Evolutionary conservation across 2,113 vertebrate genomes (phyloP).

Genomic region (Paraplagusia blochii): DNA sequence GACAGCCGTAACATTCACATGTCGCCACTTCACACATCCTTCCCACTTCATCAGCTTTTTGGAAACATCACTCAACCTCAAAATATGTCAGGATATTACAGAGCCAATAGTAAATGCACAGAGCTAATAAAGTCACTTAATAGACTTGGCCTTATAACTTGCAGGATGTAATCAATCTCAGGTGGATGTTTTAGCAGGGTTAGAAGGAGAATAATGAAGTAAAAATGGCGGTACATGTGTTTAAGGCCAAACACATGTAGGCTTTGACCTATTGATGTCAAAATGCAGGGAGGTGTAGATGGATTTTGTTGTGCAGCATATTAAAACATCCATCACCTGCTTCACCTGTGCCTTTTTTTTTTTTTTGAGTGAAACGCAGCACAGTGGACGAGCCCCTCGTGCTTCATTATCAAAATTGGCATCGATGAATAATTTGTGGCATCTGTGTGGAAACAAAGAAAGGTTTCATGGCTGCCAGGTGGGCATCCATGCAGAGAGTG

Average conservation of each 20-base stretch:
- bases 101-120: slow-evolving; percentile 9
- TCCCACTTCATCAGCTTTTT: slow-evolving; percentile 29
- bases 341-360: not conserved
- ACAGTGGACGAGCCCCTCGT: slow-evolving; percentile 27
- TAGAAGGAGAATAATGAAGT: slow-evolving; percentile 6
- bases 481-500: slow-evolving; percentile 23
- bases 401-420: slow-evolving; percentile 56
- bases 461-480: slow-evolving; percentile 31
- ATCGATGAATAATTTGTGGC: slow-evolving; percentile 48
- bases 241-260: slow-evolving; percentile 21
- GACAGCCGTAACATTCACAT: slow-evolving; percentile 34
- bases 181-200: slow-evolving; percentile 3
- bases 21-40: slow-evolving; percentile 38
- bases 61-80: slow-evolving; percentile 16
- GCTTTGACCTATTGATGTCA: slow-evolving; percentile 15
- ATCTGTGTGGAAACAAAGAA: slow-evolving; percentile 55
- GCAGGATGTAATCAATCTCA: slow-evolving; percentile 1
- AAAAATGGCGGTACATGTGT: slow-evolving; percentile 15
- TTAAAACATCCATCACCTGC: slow-evolving; percentile 25
- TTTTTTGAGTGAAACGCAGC: slow-evolving; percentile 5
- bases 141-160: slow-evolving; percentile 29
- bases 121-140: slow-evolving; percentile 44
- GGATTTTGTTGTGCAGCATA: slow-evolving; percentile 11
- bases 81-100: slow-evolving; percentile 25
- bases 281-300: slow-evolving; percentile 18